Base-by-base conservation (phyloP, 2,888 invertebrate species). In the Acanthoscelides obtectus region DNA sequence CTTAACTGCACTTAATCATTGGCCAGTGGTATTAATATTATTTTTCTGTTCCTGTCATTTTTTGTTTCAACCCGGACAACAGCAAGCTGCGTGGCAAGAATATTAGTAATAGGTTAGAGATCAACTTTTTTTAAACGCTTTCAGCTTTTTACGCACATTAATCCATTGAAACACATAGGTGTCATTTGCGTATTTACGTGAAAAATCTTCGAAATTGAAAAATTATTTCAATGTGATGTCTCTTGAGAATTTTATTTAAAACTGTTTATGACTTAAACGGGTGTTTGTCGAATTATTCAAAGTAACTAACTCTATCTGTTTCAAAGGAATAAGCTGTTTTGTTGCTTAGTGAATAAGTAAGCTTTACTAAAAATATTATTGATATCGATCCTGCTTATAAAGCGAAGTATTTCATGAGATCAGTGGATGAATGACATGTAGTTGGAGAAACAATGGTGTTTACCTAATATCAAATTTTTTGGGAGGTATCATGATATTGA, bases 1-100 rank as follows among this genome's bases (percentile, higher is more conserved):
- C 17, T 45, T 45, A 45, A 78, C 72, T 75, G 79, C 80, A 80
- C 80, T 75, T 72, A 74, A 66, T 72, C 76, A 75, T 80, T 80
- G 78, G 79, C 79, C 73, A 77, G 75, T 75, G 71, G 72, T 71
- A 79, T 75, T 77, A 76, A 75, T 79, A 77, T 78, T 78, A 76
- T 77, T 81, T 77, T 79, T 79, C 77, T 75, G 45, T 45, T 45
- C 12, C 45, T 45, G 45, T 45, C 45, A 45, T 45, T 45, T 78
- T 80, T 81, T 80, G 81, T 83, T 79, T 81, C 87, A 86, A 84
- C 87, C 76, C 80, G 81, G 81, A 81, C 81, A 79, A 79, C 83
- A 93, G 93, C 90, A 92, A 91, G 90, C 92, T 93, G 82, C 92
- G 91, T 87, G 93, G 93, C 89, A 92, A 92, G 88, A 91, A 89